phyloP scores from a whole-genome alignment of 2,113 vertebrate species.

The Nothobranchius kuhntae region DNA sequence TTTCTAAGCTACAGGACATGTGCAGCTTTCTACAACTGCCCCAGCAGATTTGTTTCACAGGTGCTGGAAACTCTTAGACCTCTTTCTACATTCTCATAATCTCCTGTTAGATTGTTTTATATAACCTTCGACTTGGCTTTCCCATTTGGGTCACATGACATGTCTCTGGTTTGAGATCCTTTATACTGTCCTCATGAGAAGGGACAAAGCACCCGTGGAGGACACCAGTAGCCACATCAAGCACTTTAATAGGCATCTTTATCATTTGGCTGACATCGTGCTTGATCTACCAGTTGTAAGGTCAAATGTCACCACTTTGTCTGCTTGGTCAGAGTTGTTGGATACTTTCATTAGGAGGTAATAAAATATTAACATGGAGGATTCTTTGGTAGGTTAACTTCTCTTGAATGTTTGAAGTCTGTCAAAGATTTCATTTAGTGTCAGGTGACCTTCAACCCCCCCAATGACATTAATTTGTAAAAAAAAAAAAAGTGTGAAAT shows the following conservation, averaged over 20 bases:
- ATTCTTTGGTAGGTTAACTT: background rate
- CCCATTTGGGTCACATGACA: background rate
- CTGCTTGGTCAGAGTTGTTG: conserved; percentile 18
- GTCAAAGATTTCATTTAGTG: background rate
- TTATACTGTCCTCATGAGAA: too few species aligned
- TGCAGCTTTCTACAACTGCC: too few species aligned
- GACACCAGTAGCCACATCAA: conserved; percentile 19
- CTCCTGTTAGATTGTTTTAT: too few species aligned
- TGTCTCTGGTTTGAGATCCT: too few species aligned
- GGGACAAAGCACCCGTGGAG: background rate
- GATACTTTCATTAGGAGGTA: background rate
- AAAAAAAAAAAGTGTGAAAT: background rate
- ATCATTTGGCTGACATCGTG: background rate
- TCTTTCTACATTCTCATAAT: too few species aligned
- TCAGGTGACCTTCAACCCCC: background rate
- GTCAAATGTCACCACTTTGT: conserved; percentile 7
- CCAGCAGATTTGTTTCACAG: too few species aligned
- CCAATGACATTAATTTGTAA: background rate
- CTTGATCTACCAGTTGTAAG: conserved; percentile 17
- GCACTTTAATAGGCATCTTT: conserved; percentile 6
- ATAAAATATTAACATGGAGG: conserved; percentile 45
- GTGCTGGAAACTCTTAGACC: too few species aligned
- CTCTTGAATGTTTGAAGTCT: background rate
- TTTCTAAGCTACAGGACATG: too few species aligned
- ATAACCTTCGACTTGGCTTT: too few species aligned